Evolutionary conservation across 2,888 invertebrate genomes (phyloP).

Genomic region (Cerastis leucographa): DNA sequence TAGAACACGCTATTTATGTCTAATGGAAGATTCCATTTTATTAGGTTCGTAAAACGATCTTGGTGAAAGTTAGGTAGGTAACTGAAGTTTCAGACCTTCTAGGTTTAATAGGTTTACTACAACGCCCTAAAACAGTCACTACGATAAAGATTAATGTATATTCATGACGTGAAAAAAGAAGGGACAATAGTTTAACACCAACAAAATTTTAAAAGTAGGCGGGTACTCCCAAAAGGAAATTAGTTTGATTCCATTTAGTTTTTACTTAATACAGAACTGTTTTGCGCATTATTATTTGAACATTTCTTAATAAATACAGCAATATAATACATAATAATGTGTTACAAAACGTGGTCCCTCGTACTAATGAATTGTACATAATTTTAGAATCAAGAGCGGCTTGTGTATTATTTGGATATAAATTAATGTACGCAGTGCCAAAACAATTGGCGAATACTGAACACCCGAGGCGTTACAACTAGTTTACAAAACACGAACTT

Average conservation of each 20-base stretch:
- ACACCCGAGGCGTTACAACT: conserved; percentile 30
- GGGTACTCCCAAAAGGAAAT: not conserved
- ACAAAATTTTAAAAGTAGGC: not conserved
- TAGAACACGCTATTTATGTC: conserved; percentile 36
- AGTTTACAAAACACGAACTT: conserved; percentile 53
- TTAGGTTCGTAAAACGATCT: conserved; percentile 20
- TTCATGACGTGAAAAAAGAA: conserved; percentile 12
- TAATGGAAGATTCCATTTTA: conserved; percentile 27
- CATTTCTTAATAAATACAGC: not conserved
- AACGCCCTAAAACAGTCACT: conserved; percentile 5
- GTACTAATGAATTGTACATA: not conserved
- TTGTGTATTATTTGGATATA: conserved; percentile 25
- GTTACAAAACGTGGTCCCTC: not conserved
- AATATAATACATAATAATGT: not conserved
- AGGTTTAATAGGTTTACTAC: conserved; percentile 15
- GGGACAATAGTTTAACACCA: not conserved
- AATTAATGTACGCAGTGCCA: conserved; percentile 37
- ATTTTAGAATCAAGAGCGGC: not conserved
- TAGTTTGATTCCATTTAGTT: not conserved
- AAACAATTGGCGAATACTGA: conserved; percentile 46
- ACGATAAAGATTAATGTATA: conserved; percentile 35
- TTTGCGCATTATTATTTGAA: conserved; percentile 1
- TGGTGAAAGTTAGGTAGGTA: conserved; percentile 2
- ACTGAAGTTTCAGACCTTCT: not conserved
- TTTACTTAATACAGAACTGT: not conserved